A percentile compares a stretch with the other conserved stretches of the same genome.
These are phyloP conservation scores for Arremon aurantiirostris DNA, from an alignment of 2,797 vertebrate genomes.

Conservation along the genomic window DNA sequence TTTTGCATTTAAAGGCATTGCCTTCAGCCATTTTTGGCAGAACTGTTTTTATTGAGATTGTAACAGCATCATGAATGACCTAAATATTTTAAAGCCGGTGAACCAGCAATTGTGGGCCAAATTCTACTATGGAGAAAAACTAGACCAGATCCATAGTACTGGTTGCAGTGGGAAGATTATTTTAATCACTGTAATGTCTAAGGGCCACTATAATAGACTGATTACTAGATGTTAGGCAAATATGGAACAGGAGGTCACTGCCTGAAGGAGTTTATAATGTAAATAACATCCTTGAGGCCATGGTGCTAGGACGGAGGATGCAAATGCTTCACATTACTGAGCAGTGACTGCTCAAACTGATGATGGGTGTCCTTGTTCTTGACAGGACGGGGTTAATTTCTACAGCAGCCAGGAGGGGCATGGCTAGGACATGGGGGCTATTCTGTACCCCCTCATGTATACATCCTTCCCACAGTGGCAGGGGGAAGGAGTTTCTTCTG, in stretches of 20 bases:
- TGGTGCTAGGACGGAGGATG: neutral
- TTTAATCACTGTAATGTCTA: neutral
- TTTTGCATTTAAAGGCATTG: neutral
- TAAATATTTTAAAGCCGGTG: neutral
- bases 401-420: neutral
- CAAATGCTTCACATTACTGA: slow-evolving; percentile 9
- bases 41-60: neutral
- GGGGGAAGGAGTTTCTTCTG: neutral
- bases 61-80: neutral
- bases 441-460: neutral
- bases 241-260: neutral
- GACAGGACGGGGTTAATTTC: neutral
- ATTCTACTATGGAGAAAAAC: neutral
- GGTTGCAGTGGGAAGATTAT: neutral
- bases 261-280: neutral
- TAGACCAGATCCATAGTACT: neutral
- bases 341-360: neutral
- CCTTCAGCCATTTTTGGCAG: neutral
- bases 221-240: neutral
- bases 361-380: neutral
- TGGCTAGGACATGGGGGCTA: neutral
- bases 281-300: neutral
- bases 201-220: neutral
- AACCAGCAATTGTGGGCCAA: neutral
- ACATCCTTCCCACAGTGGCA: neutral